Conservation (phyloP, 1,140 invertebrate genomes). For the Bemisia tabaci region DNA sequence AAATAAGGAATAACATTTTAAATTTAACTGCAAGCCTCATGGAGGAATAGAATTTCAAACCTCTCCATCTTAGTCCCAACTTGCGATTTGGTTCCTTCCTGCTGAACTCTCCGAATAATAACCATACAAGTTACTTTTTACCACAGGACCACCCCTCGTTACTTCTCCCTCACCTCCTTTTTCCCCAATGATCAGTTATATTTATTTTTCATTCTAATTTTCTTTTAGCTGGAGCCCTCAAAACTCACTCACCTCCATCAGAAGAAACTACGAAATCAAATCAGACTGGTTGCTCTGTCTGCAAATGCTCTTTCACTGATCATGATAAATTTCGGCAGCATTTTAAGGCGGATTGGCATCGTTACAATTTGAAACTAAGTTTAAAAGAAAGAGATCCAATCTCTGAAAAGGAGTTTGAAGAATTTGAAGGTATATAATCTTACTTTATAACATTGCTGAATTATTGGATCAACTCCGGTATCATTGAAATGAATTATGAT, state of each 20-base stretch:
- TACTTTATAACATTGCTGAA: background rate
- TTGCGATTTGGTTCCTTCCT: too few relatives aligned
- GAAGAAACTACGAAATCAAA: background rate
- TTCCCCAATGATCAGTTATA: background rate
- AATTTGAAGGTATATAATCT: background rate
- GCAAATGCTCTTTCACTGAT: background rate
- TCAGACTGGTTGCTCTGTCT: background rate
- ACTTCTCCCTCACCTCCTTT: too few relatives aligned
- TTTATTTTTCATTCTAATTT: background rate
- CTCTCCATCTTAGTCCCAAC: too few relatives aligned
- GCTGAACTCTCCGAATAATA: too few relatives aligned
- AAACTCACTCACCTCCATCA: background rate
- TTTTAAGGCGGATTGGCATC: constrained; percentile 88
- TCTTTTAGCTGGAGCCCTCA: background rate
- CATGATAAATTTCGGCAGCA: constrained; percentile 40
- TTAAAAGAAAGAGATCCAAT: constrained; percentile 71
- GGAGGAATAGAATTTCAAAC: too few relatives aligned
- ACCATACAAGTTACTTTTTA: too few relatives aligned
- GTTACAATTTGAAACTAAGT: constrained; percentile 92
- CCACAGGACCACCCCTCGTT: too few relatives aligned
- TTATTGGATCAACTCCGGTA: constrained; percentile 40
- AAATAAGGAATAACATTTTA: too few relatives aligned
- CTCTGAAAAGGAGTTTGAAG: constrained; percentile 63
- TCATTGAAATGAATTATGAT: constrained; percentile 48
- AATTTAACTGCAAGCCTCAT: too few relatives aligned